Conservation (phyloP, 2,113 vertebrate species). For the Pao palembangensis region DNA sequence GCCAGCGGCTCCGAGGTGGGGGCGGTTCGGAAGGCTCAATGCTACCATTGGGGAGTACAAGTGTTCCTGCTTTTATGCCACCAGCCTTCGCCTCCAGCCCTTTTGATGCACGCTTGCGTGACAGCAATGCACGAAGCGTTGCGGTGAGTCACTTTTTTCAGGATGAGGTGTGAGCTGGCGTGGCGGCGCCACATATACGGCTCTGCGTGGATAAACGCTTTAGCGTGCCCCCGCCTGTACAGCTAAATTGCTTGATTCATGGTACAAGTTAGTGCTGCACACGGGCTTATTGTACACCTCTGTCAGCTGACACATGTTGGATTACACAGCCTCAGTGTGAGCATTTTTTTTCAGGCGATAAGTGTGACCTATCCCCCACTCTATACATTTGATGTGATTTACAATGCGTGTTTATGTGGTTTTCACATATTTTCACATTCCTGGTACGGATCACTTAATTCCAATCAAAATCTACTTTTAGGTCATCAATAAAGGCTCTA, state of each 20-base stretch:
- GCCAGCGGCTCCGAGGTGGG: not conserved
- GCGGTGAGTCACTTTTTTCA: constrained; percentile 50
- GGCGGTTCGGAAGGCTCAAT: constrained; percentile 12
- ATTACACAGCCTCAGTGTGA: not conserved
- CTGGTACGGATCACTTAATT: constrained; percentile 11
- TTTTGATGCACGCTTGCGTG: constrained; percentile 56
- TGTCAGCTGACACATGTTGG: too few relatives aligned
- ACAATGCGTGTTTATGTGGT: not conserved
- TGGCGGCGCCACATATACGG: constrained; percentile 33
- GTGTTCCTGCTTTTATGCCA: constrained; percentile 31
- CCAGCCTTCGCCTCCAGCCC: constrained; percentile 48
- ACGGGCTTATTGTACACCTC: too few relatives aligned
- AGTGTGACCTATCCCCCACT: constrained; percentile 21
- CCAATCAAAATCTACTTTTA: constrained; percentile 3
- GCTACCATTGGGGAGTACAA: constrained; percentile 31
- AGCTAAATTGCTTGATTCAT: constrained; percentile 7
- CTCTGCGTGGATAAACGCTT: constrained; percentile 3
- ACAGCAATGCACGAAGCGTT: constrained; percentile 43
- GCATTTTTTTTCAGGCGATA: constrained; percentile 15
- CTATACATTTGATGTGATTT: constrained; percentile 24
- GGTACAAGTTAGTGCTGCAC: constrained; percentile 5
- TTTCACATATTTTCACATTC: too few relatives aligned
- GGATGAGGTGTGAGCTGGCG: constrained; percentile 55
- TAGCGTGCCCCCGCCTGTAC: constrained; percentile 5
- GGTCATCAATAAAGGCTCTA: not conserved